Base-by-base conservation (phyloP, 2,888 invertebrate species). In the Aspidapion aeneum region DNA sequence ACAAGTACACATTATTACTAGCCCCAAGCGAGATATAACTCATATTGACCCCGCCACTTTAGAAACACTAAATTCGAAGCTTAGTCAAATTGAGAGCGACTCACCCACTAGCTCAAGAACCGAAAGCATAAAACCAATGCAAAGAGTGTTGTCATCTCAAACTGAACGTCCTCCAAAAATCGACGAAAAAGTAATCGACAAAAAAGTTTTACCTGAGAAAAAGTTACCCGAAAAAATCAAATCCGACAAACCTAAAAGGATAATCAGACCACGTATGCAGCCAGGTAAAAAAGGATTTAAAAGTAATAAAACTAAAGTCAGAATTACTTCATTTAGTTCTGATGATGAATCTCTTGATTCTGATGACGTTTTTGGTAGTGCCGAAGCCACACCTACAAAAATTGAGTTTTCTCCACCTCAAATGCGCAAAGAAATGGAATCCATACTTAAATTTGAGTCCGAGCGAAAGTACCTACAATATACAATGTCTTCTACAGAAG, bases 321-420 rank as follows among this genome's bases (percentile, higher is more conserved):
- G 90, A 65, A 90, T 90, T 35, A 90, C 90, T 1, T 90, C 90
- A 0, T 90, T 90, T 72, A 90, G 89, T 59, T 90, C 90, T 0
- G 90, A 90, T 69, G 90, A 90, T 72, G 90, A 90, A 79, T 90
- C 89, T 67, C 82, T 90, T 16, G 90, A 90, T 79, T 90, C 90
- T 0, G 90, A 90, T 77, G 90, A 90, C 76, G 90, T 90, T 0
- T 90, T 90, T 74, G 90, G 90, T 21, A 89, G 88, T 21, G 88
- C 90, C 0, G 90, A 90, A 79, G 89, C 89, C 17, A 89, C 89
- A 63, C 90, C 90, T 1, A 84, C 85, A 7, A 85, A 87, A 71
- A 81, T 90, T 49, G 90, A 90, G 74, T 90, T 90, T 76, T 90
- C 90, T 16, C 90, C 90, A 1, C 90, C 90, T 1, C 90, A 90